Base-by-base conservation (phyloP, 2,888 invertebrate genomes). In the Polyploca ridens region DNA sequence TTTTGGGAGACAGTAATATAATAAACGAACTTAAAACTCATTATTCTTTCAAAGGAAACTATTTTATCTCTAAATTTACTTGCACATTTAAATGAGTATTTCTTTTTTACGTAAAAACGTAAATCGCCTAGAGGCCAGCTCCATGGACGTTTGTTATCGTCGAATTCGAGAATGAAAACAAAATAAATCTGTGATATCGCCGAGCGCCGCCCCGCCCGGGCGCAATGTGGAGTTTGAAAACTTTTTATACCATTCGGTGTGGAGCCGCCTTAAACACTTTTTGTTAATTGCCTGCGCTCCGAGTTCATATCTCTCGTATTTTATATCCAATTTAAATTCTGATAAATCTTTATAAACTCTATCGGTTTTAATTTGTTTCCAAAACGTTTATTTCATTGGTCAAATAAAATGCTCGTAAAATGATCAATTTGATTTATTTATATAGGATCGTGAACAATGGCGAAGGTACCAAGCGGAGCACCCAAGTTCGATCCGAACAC, bases 401-500 rank as follows among this genome's bases (percentile, higher is more conserved):
- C 27, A 61, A 61, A 54, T 54, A 7, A 54, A 54, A 54, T 19
- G 54, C 54, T 54, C 61, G 44, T 19, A 61, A 41, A 19, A 11
- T 44, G 44, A 41, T 44, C 38, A 61, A 41, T n/a, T 16, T 61
- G 61, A 41, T 41, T 41, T 16, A 16, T 49, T 54, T 54, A 1
- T 54, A 3, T 19, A 19, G 19, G 54, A 54, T 16, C n/a, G 16
- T 68, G 13, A 68, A 73, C 35, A 35, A 84, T 79, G 89, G 83
- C 85, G 38, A 86, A 85, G 67, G 84, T 85, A 16, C 62, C 59
- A 27, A 27, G 1, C 0, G 70, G 71, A 14, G 62, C 64, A 7
- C 58, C 67, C 3, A 90, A 89, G 72, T 90, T 77, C 66, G 93
- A 93, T 65, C 87, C 90, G 1, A 94, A 90, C 74, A 91, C 85